These are phyloP conservation scores for Ctenosaura bakeri DNA, from an alignment of 2,797 vertebrate genomes.

Conservation along the genomic window DNA sequence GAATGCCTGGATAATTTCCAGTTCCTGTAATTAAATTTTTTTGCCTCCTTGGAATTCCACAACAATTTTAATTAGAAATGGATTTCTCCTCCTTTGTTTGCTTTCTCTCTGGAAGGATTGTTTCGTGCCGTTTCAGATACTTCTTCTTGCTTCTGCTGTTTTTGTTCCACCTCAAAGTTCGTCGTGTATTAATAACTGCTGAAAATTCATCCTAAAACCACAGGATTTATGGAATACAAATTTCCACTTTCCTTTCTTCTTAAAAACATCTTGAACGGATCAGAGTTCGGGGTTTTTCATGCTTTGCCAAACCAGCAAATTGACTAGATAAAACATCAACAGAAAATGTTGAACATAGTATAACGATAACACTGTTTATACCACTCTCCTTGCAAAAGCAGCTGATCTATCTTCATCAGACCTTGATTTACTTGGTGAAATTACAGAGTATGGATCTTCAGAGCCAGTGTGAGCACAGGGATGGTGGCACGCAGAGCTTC, in stretches of 20 bases:
- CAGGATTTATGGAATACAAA: not conserved
- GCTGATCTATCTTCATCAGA: rapidly evolving
- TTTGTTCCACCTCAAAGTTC: not conserved
- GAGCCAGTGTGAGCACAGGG: not conserved
- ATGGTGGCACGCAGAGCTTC: no score
- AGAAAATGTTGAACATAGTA: not conserved
- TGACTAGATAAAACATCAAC: rapidly evolving
- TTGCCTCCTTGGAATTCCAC: constrained; percentile 24
- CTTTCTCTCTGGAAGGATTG: not conserved
- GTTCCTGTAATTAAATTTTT: constrained; percentile 22
- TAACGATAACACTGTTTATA: not conserved
- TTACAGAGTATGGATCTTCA: not conserved
- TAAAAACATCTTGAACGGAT: not conserved
- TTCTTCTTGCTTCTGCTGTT: no score
- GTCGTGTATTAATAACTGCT: constrained; percentile 26
- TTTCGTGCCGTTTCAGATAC: not conserved
- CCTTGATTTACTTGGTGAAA: rapidly evolving
- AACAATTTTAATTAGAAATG: constrained; percentile 38
- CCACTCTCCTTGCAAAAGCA: rapidly evolving
- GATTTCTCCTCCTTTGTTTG: not conserved
- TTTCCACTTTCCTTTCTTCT: not conserved
- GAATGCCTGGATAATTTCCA: constrained; percentile 23
- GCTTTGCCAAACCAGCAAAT: not conserved
- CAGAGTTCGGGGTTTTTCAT: not conserved
- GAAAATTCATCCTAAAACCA: constrained; percentile 5